Conservation (phyloP, 2,113 vertebrate genomes). For the Xiphias gladius region DNA sequence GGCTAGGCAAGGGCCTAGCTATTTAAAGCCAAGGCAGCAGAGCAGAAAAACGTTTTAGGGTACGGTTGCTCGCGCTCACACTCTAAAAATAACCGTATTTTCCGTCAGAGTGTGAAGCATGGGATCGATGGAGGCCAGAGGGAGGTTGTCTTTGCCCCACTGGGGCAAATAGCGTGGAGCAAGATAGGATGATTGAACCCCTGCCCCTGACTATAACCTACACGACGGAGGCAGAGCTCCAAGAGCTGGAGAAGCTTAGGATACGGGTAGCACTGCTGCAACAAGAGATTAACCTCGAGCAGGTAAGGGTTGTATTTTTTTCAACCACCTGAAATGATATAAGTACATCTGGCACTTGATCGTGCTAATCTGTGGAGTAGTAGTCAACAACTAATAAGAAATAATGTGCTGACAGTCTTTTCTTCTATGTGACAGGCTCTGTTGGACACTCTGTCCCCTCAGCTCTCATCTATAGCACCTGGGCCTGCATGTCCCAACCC, state of each 20-base stretch:
- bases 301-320: constrained; percentile 75
- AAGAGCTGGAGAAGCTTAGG: constrained; percentile 84
- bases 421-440: constrained; percentile 82
- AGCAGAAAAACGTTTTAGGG: constrained; percentile 71
- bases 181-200: constrained; percentile 21
- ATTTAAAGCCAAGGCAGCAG: constrained; percentile 77
- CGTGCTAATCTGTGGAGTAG: background rate
- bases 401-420: constrained; percentile 23
- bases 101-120: constrained; percentile 80
- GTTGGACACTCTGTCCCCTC: constrained; percentile 84
- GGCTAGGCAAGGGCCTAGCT: constrained; percentile 53
- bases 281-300: constrained; percentile 89
- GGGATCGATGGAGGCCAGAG: constrained; percentile 70
- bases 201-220: constrained; percentile 85
- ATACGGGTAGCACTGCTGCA: constrained; percentile 85
- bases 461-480: constrained; percentile 61
- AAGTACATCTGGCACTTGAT: background rate
- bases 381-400: background rate
- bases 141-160: constrained; percentile 59
- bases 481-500: constrained; percentile 55
- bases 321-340: background rate
- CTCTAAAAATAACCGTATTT: constrained; percentile 59
- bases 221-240: constrained; percentile 85
- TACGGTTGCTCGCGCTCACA: constrained; percentile 65
- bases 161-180: constrained; percentile 49